These are phyloP conservation scores for Sus scrofa DNA, from an alignment of 2,113 vertebrate genomes.

Conservation along the genomic window DNA sequence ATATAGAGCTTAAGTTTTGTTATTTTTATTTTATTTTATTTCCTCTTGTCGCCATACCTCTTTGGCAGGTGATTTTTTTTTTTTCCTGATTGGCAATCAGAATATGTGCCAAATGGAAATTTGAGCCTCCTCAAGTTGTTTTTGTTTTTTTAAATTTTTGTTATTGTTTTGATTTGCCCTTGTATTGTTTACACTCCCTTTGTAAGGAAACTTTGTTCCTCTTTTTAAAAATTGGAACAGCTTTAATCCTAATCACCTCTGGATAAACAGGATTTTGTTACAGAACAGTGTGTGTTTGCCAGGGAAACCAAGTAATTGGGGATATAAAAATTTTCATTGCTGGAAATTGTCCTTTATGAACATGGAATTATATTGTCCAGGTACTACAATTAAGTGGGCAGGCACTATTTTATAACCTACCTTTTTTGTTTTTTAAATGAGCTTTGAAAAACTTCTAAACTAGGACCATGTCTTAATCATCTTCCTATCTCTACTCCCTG, in stretches of 20 bases:
- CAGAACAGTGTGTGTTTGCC: not conserved
- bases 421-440: slow-evolving; percentile 44
- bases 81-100: not conserved
- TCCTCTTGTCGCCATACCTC: not conserved
- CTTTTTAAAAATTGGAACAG: not conserved
- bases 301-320: not conserved
- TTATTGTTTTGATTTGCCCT: slow-evolving; percentile 41
- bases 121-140: not conserved
- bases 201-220: not conserved
- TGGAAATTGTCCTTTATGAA: slow-evolving; percentile 49
- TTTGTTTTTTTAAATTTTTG: not conserved
- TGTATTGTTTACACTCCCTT: slow-evolving; percentile 31
- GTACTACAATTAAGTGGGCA: not conserved
- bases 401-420: slow-evolving; percentile 40
- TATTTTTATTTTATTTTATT: not conserved
- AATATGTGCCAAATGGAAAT: slow-evolving; percentile 25
- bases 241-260: slow-evolving; percentile 5
- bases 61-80: not conserved
- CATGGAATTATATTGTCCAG: slow-evolving; percentile 31
- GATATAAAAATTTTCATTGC: slow-evolving; percentile 33
- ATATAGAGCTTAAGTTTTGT: not conserved
- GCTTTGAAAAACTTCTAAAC: not conserved
- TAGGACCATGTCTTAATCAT: slow-evolving; percentile 51
- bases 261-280: slow-evolving; percentile 50
- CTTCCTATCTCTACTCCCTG: not conserved